Base-by-base conservation (phyloP, 2,888 invertebrate species). In the Scaptomyza cyrtandrae region DNA sequence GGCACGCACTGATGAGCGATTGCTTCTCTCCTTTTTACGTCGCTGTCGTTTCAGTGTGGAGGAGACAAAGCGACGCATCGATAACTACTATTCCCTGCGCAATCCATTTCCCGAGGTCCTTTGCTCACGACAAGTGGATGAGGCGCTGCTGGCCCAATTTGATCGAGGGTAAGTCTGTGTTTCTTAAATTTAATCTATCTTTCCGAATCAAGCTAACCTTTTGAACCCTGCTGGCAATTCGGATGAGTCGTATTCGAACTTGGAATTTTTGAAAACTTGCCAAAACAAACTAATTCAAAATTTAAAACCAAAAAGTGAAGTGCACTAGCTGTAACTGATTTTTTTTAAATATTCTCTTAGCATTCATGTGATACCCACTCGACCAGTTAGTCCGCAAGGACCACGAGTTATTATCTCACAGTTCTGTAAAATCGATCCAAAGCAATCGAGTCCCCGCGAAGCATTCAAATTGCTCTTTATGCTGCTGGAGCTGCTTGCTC, bases 401-500 rank as follows among this genome's bases (percentile, higher is more conserved):
- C 68, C 86, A 0, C 63, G 77, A 2, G 72, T 90, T 1, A 75
- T 90, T 6, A 89, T 90, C 31, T 89, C 89, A 6, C 90, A 88
- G 50, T 90, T 80, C 55, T 69, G 68, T 19, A 86, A 88, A 71
- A 76, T 87, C 41, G 89, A 90, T 75, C 74, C 88, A 2, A 86
- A 87, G 45, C 78, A 77, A 43, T 70, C 76, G 3, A 82, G 52
- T 69, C 81, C 89, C 4, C 78, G 84, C 6, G 88, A 90, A 31
- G 76, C 80, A 1, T 90, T 91, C 31, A 91, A 90, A 49, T 63
- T 91, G 37, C 69, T 88, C 24, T 90, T 90, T 31, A 90, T 90
- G 52, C 59, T 90, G 31, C 45, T 90, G 29, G 90, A 90, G 52
- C 53, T 90, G 16, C 58, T 90, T 33, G 88, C 85, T 7, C 60